Base-by-base conservation (phyloP, 1,140 invertebrate genomes). In the Lucilia sericata region DNA sequence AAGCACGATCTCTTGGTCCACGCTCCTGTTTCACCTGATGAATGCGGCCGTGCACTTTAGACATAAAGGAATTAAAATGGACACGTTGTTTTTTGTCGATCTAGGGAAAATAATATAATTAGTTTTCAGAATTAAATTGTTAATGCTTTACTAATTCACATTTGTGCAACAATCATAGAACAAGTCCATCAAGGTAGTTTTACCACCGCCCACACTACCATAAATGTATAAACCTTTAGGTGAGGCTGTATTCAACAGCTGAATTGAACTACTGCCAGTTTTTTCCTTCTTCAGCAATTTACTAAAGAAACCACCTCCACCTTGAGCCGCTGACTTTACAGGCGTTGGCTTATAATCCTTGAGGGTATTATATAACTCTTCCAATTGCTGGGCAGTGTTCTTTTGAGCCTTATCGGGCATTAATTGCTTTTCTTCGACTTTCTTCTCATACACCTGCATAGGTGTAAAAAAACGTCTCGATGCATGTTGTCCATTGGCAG, bases 181-280 rank as follows among this genome's bases (percentile, higher is more conserved):
- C 86, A 99, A 91, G 92, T 99, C 98, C 99, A 99, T 99, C 34
- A 99, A 92, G 96, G 99, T 99, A 13, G 99, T 99, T 94, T 99
- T 99, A 83, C 98, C 98, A 88, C 97, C 96, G 75, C 98, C 97
- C 87, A 98, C 96, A 88, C 96, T 94, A 75, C 96, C 96, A 92
- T 96, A 95, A 75, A 97, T 93, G 88, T 97, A 97, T 10, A 97
- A 90, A 9, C 96, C 96, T 91, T 95, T 94, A 0, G 96, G 96
- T 17, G 93, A 91, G 82, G 92, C 85, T 17, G 82, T 86, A 60
- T 87, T 89, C 3, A 86, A 86, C 36, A 85, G 85, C 34, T 85
- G 60, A 74, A 89, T 87, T 47, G 86, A 86, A 0, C 85, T 83
- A 0, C 80, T 82, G 70, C 86, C 84, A 0, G 86, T 84, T 36